These are phyloP conservation scores for Mixornis gularis DNA, from an alignment of 2,113 vertebrate genomes.

Conservation along the genomic window DNA sequence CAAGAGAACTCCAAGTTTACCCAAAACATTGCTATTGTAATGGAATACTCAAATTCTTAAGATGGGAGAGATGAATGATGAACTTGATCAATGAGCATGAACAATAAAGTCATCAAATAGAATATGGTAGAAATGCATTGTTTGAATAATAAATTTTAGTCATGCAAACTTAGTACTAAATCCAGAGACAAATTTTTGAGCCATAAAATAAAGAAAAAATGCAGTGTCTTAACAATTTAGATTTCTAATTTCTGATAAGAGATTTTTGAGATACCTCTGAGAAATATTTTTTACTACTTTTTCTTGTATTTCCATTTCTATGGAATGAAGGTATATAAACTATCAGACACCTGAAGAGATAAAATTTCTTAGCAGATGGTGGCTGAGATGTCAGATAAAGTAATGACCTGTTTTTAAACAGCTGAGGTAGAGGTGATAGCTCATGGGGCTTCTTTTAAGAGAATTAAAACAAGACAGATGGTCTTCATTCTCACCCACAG, in stretches of 20 bases:
- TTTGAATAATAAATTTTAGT: neutral
- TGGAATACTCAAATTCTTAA: neutral
- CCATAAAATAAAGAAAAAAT: neutral
- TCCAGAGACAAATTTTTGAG: neutral
- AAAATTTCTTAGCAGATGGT: constrained; percentile 1
- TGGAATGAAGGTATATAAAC: neutral
- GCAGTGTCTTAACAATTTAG: neutral
- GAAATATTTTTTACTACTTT: neutral
- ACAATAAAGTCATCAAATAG: neutral
- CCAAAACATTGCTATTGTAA: neutral
- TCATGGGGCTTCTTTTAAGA: neutral
- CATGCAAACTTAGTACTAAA: neutral
- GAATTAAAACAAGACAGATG: constrained; percentile 24
- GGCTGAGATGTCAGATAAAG: constrained; percentile 10
- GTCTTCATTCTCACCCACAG: constrained; percentile 9
- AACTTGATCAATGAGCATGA: rapidly evolving
- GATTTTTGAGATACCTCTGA: neutral
- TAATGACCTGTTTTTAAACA: constrained; percentile 30
- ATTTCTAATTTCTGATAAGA: neutral
- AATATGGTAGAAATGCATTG: neutral
- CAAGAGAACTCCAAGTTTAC: neutral
- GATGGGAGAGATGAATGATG: neutral
- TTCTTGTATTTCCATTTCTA: neutral
- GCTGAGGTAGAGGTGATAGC: neutral
- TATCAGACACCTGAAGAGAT: neutral